Evolutionary conservation across 2,797 vertebrate genomes (phyloP).

Genomic region (Eurystomus glaucurus): DNA sequence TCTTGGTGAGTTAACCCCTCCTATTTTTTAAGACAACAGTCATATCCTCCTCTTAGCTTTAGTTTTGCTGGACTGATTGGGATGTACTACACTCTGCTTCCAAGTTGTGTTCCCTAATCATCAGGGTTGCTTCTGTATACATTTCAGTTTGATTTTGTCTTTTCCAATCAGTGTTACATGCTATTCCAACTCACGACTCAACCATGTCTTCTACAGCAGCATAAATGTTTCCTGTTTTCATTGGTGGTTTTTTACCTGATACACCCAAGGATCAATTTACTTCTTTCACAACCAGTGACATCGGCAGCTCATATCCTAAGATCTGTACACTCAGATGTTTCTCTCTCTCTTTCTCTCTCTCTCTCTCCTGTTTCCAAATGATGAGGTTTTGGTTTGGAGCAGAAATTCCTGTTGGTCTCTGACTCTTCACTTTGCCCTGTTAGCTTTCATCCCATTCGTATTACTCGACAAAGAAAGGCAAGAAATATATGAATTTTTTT

Average conservation of each 20-base stretch:
- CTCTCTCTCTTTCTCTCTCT: constrained; percentile 1
- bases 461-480: not conserved
- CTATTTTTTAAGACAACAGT: constrained; percentile 6
- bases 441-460: not conserved
- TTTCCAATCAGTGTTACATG: not conserved
- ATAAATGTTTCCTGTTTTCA: not conserved
- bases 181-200: not conserved
- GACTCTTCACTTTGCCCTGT: not conserved
- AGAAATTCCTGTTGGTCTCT: constrained; percentile 33
- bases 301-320: not conserved
- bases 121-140: not conserved
- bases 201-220: not conserved
- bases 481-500: not conserved
- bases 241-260: constrained; percentile 2
- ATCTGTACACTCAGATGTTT: constrained; percentile 28
- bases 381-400: constrained; percentile 5
- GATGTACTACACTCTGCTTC: not conserved
- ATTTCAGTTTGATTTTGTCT: not conserved
- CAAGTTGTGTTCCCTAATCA: not conserved
- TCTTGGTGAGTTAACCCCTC: not conserved
- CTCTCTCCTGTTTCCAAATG: constrained; percentile 12
- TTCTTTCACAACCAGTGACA: constrained; percentile 30
- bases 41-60: not conserved
- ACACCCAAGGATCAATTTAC: constrained; percentile 26
- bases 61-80: not conserved